Percentiles rank a stretch among this genome's conserved stretches.
Evolutionary conservation across 2,113 vertebrate genomes (phyloP).

Genomic region (Bucco capensis): DNA sequence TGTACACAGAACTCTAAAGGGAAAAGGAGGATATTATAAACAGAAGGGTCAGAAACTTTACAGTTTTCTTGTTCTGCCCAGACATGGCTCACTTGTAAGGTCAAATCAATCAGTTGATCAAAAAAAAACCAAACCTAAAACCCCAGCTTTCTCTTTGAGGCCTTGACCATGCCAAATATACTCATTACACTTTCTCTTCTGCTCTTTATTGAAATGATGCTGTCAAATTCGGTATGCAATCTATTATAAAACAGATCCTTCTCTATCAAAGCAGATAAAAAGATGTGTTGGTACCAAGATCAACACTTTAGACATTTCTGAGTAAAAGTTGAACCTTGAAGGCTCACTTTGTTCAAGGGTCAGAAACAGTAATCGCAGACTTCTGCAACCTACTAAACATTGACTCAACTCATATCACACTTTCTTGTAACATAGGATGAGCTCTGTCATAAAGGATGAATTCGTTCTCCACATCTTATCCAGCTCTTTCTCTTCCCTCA

Average conservation of each 20-base stretch:
- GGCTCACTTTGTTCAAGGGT: neutral
- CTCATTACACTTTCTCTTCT: neutral
- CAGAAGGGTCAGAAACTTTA: neutral
- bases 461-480: neutral
- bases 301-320: too few species aligned
- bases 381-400: neutral
- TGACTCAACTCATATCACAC: neutral
- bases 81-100: neutral
- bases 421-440: neutral
- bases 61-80: neutral
- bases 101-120: neutral
- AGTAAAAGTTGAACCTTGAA: neutral
- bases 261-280: neutral
- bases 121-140: too few species aligned
- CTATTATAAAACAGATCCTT: neutral
- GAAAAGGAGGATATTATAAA: neutral
- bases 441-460: neutral
- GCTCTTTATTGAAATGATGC: neutral
- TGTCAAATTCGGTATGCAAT: neutral
- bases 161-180: neutral
- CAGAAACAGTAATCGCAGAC: neutral
- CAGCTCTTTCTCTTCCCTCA: neutral
- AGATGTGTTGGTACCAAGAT: neutral
- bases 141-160: neutral
- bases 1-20: neutral